Percentiles rank a stretch among this genome's conserved stretches.
These are phyloP conservation scores for Furnarius figulus DNA, from an alignment of 2,113 vertebrate genomes.

Conservation along the genomic window DNA sequence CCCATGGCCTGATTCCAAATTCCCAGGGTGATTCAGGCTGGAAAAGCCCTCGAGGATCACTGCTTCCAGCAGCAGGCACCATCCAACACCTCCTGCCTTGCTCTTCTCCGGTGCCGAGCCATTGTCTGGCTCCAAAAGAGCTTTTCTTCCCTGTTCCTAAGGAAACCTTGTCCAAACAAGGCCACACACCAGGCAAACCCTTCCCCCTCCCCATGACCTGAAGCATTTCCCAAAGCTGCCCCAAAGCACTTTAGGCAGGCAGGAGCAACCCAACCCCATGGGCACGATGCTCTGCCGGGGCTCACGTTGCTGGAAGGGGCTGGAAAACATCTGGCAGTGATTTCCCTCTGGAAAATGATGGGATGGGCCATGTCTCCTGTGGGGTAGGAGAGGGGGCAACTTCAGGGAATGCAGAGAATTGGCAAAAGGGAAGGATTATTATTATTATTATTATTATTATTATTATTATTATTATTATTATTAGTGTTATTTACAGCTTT, in stretches of 20 bases:
- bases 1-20: fast-evolving
- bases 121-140: background rate
- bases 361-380: fast-evolving
- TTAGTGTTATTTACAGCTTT: background rate
- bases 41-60: background rate
- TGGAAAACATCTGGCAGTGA: background rate
- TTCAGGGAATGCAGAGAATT: background rate
- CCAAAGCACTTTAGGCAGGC: background rate
- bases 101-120: background rate
- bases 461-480: too few relatives aligned
- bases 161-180: background rate
- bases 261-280: background rate
- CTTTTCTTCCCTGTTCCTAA: background rate
- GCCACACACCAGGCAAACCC: background rate
- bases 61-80: background rate
- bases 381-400: background rate
- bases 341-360: background rate
- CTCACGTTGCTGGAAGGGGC: background rate
- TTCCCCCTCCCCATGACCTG: background rate
- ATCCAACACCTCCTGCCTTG: background rate
- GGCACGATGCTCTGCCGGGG: background rate
- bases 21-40: too few relatives aligned
- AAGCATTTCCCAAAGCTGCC: background rate
- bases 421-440: background rate
- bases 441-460: too few relatives aligned